These are phyloP conservation scores for Centruroides sculpturatus DNA, from an alignment of 1,140 invertebrate species.

Conservation along the genomic window DNA sequence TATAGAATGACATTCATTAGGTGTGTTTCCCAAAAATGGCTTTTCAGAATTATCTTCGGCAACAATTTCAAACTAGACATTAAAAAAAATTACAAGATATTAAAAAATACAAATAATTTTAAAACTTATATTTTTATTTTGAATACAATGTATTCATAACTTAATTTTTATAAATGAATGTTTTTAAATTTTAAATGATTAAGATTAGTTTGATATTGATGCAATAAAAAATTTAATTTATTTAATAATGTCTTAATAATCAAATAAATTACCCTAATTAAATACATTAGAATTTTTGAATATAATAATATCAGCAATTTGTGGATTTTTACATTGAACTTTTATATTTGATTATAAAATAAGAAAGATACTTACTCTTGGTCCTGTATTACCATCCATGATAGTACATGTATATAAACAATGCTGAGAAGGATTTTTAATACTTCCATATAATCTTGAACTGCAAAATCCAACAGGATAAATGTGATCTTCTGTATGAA, in stretches of 20 bases:
- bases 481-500: constrained; percentile 55
- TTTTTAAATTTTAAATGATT: too few relatives aligned
- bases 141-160: too few relatives aligned
- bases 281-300: too few relatives aligned
- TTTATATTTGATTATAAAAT: background rate
- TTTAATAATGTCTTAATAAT: too few relatives aligned
- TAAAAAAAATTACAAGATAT: constrained; percentile 10
- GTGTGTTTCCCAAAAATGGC: constrained; percentile 46
- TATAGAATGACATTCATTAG: constrained; percentile 53
- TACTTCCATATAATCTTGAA: constrained; percentile 57
- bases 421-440: constrained; percentile 48
- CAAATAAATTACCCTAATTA: too few relatives aligned
- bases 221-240: too few relatives aligned
- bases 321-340: too few relatives aligned
- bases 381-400: constrained; percentile 48
- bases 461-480: constrained; percentile 67
- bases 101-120: background rate
- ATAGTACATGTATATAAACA: constrained; percentile 72
- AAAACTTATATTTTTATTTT: too few relatives aligned
- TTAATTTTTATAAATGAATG: too few relatives aligned
- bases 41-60: constrained; percentile 52
- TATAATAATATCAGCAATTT: too few relatives aligned
- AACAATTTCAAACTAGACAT: constrained; percentile 55
- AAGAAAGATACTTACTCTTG: constrained; percentile 36
- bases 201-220: too few relatives aligned